Evolutionary conservation across 30 jellyfish, hydroid and myxozoan species (phyloP).

Genomic region (Cassiopea xamachana): DNA sequence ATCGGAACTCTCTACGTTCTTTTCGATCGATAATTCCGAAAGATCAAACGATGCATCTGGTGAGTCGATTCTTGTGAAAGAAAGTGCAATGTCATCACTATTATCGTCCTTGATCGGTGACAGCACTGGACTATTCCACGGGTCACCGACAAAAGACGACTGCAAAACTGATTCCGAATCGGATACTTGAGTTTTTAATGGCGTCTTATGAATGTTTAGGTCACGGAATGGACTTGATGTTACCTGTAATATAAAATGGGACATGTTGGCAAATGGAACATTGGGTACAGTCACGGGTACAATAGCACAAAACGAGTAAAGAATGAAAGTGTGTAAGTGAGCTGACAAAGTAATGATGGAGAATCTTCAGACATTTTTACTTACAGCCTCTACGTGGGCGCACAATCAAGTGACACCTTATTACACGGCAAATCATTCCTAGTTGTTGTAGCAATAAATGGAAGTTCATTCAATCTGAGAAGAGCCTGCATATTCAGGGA

Average conservation of each 20-base stretch:
- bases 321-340: too few relatives aligned
- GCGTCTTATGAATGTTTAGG: conserved; percentile 19
- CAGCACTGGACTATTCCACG: conserved; percentile 37
- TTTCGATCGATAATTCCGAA: conserved; percentile 21
- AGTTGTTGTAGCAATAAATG: too few relatives aligned
- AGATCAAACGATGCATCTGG: conserved; percentile 42
- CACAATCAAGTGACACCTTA: too few relatives aligned
- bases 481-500: too few relatives aligned
- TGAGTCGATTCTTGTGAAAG: conserved; percentile 45
- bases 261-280: too few relatives aligned
- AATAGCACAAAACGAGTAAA: too few relatives aligned
- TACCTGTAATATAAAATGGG: conserved; percentile 4
- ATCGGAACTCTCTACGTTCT: conserved; percentile 40
- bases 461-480: too few relatives aligned
- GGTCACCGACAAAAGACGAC: conserved; percentile 63
- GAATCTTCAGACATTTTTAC: too few relatives aligned
- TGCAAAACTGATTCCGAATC: conserved; percentile 48
- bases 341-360: too few relatives aligned
- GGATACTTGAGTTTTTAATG: conserved; percentile 4
- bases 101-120: conserved; percentile 66
- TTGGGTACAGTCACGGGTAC: too few relatives aligned
- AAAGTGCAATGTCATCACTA: conserved; percentile 20
- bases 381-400: too few relatives aligned
- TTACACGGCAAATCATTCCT: too few relatives aligned
- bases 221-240: conserved; percentile 70